Base-by-base conservation (phyloP, 1,140 invertebrate species). In the Neuroterus valhalla region DNA sequence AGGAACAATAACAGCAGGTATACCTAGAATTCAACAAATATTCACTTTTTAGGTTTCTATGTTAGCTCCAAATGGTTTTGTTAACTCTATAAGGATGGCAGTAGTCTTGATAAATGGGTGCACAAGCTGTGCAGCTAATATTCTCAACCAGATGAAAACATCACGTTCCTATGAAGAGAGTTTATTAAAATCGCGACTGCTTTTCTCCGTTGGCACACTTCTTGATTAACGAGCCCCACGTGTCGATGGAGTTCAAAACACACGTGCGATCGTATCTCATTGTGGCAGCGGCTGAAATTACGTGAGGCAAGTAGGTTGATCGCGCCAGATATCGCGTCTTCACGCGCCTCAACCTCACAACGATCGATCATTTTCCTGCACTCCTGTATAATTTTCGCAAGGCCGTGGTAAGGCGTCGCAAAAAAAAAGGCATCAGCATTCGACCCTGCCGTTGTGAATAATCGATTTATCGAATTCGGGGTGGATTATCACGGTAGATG, bases 1-100 rank as follows among this genome's bases (percentile, higher is more conserved):
- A 97, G 2, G 96, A 92, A 87, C 96, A 98, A 84, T 96, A 97
- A 80, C 94, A 94, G 88, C 96, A 97, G 66, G 93, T 93, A 88
- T 96, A 97, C 80, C 94, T 87, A 42, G 19, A 48, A 66, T 21
- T n/a, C 11, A 50, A n/a, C 10, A 73, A 31, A 73, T 19, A 10
- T 14, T 21, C n/a, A 38, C 19, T 48, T n/a, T 48, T 50, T 19
- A 19, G 19, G 11, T 5, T 50, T 21, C n/a, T 19, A n/a, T 2
- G n/a, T 50, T 19, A 50, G 2, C 12, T 50, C 19, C 17, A 21
- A 17, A 11, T 2, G 17, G 17, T 50, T 21, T 50, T 19, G 17
- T 21, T 50, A 21, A 19, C 48, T 50, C 21, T 50, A 21, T 5
- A 50, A 21, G 48, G 19, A 17, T 21, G 19, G 48, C 6, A 17